Percentiles rank a stretch among this genome's conserved stretches.
phyloP scores from a whole-genome alignment of 2,797 vertebrate genomes.

The Gadopsis bispinosus region DNA sequence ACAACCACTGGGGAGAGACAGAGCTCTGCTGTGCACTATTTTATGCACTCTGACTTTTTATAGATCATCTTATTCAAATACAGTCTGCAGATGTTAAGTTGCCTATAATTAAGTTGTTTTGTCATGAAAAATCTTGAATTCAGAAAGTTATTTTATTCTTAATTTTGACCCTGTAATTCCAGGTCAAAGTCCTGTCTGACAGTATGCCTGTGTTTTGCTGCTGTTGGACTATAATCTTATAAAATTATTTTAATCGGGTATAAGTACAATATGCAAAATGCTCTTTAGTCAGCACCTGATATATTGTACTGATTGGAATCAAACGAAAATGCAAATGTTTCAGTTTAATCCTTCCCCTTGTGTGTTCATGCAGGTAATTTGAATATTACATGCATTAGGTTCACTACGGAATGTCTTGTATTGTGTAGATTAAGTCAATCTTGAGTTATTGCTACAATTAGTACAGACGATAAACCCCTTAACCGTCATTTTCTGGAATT shows the following conservation, averaged over 20 bases:
- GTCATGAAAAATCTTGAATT: not conserved
- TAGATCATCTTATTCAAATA: not conserved
- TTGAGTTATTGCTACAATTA: not conserved
- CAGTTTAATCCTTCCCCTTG: slow-evolving; percentile 47
- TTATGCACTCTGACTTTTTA: not conserved
- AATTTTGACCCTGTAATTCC: not conserved
- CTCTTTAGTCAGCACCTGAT: slow-evolving; percentile 1
- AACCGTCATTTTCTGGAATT: not conserved
- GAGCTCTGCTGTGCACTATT: slow-evolving; percentile 6
- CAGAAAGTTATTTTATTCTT: not conserved
- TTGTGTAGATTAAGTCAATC: slow-evolving; percentile 16
- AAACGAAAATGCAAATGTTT: slow-evolving; percentile 67
- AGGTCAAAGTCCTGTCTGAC: not conserved
- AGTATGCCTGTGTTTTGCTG: slow-evolving; percentile 2
- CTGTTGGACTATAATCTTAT: slow-evolving; percentile 14
- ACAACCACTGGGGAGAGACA: slow-evolving; percentile 59
- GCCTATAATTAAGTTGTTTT: not conserved
- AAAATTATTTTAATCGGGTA: slow-evolving; percentile 36
- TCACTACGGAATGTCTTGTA: slow-evolving; percentile 7
- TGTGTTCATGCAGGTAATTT: slow-evolving; percentile 43
- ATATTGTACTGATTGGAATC: slow-evolving; percentile 51
- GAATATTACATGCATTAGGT: slow-evolving; percentile 38
- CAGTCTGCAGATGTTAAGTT: not conserved
- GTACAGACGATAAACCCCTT: not conserved
- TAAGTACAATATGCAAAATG: slow-evolving; percentile 49